Base-by-base conservation (phyloP, 2,888 invertebrate species). In the Epirrita christyi region DNA sequence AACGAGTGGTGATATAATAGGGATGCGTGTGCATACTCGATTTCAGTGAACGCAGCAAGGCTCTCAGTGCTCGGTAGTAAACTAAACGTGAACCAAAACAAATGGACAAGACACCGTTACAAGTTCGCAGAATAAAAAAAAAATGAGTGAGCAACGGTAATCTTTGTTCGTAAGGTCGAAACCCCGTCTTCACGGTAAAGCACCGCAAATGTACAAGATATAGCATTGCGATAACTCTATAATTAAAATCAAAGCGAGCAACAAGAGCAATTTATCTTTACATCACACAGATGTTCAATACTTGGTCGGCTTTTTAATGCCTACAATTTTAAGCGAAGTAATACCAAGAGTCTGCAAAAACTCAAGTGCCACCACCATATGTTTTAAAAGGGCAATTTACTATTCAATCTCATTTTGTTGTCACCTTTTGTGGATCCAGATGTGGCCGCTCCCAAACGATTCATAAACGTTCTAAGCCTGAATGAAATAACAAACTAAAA, bases 51-150 rank as follows among this genome's bases (percentile, higher is more conserved):
- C 68, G 59, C 63, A 66, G 61, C 62, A 37, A 43, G n/a, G 55
- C 50, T 50, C 14, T 42, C 28, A 37, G 46, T 38, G 50, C 21
- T 32, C 59, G 43, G 59, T 47, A 55, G 27, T 59, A 59, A 59
- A 59, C 59, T 40, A 59, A 59, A 51, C 47, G 71, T 79, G 79
- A 82, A 86, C 84, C 86, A 88, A 88, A 89, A 89, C 89, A 90
- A 89, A 88, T 85, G 86, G 76, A 81, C 79, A 76, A 81, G 80
- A 83, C 83, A 90, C 91, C 91, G 91, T 91, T 91, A 91, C 67
- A 78, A 83, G 81, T 91, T 89, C 89, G 88, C 83, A 73, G 91
- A 91, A 90, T 85, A 85, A 88, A 87, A 84, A 85, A 81, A 85
- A 81, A 79, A 77, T 80, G 80, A 76, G 80, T 68, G 78, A 73